phyloP scores from a whole-genome alignment of 2,113 vertebrate genomes.

The Hyperopisus bebe region DNA sequence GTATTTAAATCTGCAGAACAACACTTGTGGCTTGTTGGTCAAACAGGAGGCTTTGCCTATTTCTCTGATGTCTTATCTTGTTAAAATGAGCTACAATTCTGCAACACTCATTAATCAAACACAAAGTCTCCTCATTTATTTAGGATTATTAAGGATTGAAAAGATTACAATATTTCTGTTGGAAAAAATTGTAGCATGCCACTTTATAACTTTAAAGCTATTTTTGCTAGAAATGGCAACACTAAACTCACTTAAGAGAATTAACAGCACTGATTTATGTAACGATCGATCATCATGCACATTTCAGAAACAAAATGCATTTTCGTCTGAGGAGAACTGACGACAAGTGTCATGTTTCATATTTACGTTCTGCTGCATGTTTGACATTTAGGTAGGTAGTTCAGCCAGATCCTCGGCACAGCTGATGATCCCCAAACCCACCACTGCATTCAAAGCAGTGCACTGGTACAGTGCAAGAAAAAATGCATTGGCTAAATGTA shows the following conservation, averaged over 20 bases:
- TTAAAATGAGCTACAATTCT: neutral
- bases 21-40: neutral
- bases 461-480: neutral
- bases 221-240: neutral
- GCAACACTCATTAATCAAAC: neutral
- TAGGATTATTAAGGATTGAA: neutral
- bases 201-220: neutral
- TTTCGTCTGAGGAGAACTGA: neutral
- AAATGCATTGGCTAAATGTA: neutral
- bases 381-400: constrained; percentile 62
- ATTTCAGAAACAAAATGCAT: neutral
- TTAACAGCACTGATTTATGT: neutral
- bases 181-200: neutral
- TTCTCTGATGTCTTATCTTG: neutral
- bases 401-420: constrained; percentile 49
- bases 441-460: neutral
- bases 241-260: neutral
- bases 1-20: neutral
- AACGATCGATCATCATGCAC: neutral
- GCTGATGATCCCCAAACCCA: neutral
- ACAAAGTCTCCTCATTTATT: neutral
- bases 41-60: neutral
- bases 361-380: constrained; percentile 10
- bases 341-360: neutral
- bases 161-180: neutral